Conservation (phyloP, 30 jellyfish, hydroid and myxozoan species). For the Aurelia aurita complex sp. Pacific region DNA sequence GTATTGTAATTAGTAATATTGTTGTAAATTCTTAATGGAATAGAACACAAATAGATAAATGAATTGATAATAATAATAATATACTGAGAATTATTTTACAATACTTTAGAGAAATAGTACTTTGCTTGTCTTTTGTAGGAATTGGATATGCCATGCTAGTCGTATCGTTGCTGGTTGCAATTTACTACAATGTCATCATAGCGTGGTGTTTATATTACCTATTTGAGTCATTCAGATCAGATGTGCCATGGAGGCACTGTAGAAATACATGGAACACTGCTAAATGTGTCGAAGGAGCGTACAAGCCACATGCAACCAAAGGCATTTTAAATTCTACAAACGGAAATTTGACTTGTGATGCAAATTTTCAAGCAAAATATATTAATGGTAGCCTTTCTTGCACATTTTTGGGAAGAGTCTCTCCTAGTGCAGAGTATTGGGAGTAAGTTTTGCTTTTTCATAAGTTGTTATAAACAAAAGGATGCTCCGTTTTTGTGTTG, state of each 20-base stretch:
- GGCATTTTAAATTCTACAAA: conserved; percentile 52
- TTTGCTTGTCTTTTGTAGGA: conserved; percentile 22
- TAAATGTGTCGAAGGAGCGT: conserved; percentile 62
- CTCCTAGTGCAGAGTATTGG: conserved; percentile 74
- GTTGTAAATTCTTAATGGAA: no score
- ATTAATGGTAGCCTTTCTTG: conserved; percentile 18
- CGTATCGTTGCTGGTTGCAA: conserved; percentile 71
- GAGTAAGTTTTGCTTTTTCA: conserved; percentile 31
- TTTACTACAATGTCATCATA: conserved; percentile 80
- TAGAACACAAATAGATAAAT: no score
- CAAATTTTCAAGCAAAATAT: conserved; percentile 24
- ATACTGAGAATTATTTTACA: no score
- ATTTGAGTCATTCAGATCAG: conserved; percentile 83
- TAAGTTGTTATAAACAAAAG: no score
- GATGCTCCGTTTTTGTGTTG: no score
- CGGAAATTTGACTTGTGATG: conserved; percentile 26
- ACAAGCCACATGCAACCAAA: conserved; percentile 32
- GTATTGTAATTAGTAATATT: no score
- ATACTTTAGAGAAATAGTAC: no score
- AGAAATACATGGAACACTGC: conserved; percentile 73
- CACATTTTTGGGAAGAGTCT: conserved; percentile 15
- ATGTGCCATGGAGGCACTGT: conserved; percentile 91
- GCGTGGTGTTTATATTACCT: conserved; percentile 86
- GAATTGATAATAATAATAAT: no score
- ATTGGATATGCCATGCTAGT: conserved; percentile 89